Percentiles rank a stretch among this genome's conserved stretches.
phyloP scores from a whole-genome alignment of 2,888 invertebrate genomes.

The Ophioninae sp. region DNA sequence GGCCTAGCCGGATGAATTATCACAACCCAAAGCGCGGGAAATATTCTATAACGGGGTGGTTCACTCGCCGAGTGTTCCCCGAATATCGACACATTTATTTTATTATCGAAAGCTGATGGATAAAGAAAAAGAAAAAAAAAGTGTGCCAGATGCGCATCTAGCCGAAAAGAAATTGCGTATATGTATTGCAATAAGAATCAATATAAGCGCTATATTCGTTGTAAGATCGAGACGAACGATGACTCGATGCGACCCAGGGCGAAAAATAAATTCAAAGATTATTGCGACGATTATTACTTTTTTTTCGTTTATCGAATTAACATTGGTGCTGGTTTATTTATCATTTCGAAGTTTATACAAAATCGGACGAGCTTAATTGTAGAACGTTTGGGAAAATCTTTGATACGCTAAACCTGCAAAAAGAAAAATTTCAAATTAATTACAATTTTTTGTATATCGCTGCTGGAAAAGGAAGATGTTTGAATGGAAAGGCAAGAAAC shows the following conservation, averaged over 20 bases:
- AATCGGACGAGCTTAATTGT: constrained; percentile 45
- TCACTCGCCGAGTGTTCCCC: constrained; percentile 17
- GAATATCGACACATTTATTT: constrained; percentile 63
- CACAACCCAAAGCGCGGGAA: neutral
- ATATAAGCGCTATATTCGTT: constrained; percentile 57
- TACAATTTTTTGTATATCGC: neutral
- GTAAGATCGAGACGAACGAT: constrained; percentile 44
- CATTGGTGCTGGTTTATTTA: constrained; percentile 49
- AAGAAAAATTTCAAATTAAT: constrained; percentile 11
- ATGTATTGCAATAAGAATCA: constrained; percentile 56
- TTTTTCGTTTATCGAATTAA: constrained; percentile 44
- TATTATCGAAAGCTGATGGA: constrained; percentile 59
- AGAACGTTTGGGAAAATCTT: constrained; percentile 42
- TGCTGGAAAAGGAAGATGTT: neutral
- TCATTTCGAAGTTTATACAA: constrained; percentile 54
- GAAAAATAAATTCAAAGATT: constrained; percentile 36
- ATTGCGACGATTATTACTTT: constrained; percentile 22
- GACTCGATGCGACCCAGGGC: constrained; percentile 30
- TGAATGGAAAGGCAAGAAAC: neutral
- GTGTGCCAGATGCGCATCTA: constrained; percentile 47
- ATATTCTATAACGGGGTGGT: constrained; percentile 20
- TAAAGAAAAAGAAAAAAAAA: constrained; percentile 43
- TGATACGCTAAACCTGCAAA: constrained; percentile 44
- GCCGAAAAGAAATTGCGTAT: constrained; percentile 43
- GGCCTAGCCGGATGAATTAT: constrained; percentile 88